Base-by-base conservation (phyloP, 2,113 vertebrate species). In the Ursus arctos region DNA sequence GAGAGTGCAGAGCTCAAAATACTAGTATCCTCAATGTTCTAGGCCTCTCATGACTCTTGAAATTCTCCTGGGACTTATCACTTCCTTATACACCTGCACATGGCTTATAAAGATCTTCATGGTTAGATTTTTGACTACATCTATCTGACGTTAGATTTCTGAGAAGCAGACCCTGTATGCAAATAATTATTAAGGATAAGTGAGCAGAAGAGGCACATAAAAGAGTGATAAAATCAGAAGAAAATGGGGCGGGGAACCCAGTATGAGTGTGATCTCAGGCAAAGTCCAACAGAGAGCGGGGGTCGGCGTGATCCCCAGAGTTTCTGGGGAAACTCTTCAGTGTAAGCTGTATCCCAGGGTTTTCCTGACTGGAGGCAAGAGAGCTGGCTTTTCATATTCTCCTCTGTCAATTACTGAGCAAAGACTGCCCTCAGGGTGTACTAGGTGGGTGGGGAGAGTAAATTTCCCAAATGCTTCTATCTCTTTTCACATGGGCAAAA, bases 1-100 rank as follows among this genome's bases (percentile, higher is more conserved):
- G 79, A 40, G 74, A 95, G 22, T 51, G 12, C 57, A 95, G 89
- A 93, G 87, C 96, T 97, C 36, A n/a, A 94, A 95, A 95, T 96
- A 76, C 90, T 80, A 89, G 77, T 74, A 90, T 61, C 26, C 65
- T 92, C 28, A 12, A 26, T 84, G 28, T 84, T 96, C 67, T 74
- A 84, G 74, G 24, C 74, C 21, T 71, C 74, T 71, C 40, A n/a
- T 53, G 63, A 85, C 69, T 89, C 87, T 88, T 36, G 19, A 85
- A 91, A 91, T 47, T 86, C 94, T 80, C 93, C 91, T 76, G 81
- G 19, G 57, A 67, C 33, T 91, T 96, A 24, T 91, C 10, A 83
- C 36, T 51, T 94, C 92, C 28, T 5, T 33, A 94, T 65, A 88
- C 3, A n/a, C 33, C 40, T 95, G 21, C 28, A 95, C 21, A 49